Evolutionary conservation across 2,113 vertebrate species (phyloP).

Genomic region (Sorex fumeus): DNA sequence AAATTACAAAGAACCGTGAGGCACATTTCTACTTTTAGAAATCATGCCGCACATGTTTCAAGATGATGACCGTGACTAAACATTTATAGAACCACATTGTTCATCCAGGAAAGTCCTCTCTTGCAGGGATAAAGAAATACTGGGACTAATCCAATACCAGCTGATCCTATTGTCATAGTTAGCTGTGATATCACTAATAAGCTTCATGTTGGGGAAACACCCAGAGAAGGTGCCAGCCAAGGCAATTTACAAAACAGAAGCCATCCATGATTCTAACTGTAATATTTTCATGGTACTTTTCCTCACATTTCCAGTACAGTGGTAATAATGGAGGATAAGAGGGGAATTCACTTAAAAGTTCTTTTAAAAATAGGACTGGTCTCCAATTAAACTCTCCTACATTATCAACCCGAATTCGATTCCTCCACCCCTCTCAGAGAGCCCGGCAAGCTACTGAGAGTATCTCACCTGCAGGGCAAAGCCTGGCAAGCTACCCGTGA

Average conservation of each 20-base stretch:
- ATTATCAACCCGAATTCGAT: too few relatives aligned
- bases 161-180: neutral
- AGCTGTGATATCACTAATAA: neutral
- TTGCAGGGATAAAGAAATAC: neutral
- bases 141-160: neutral
- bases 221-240: neutral
- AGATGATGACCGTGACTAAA: neutral
- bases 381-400: neutral
- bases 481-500: too few relatives aligned
- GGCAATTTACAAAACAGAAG: neutral
- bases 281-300: neutral
- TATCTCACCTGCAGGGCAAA: too few relatives aligned
- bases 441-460: too few relatives aligned
- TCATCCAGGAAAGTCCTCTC: neutral
- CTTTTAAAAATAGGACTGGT: neutral
- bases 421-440: too few relatives aligned
- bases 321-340: neutral
- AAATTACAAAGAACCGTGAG: neutral
- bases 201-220: conserved; percentile 3
- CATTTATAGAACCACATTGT: neutral
- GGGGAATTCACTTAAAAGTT: neutral
- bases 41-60: neutral
- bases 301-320: neutral
- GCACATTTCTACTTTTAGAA: neutral
- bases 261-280: neutral